Conservation (phyloP, 2,888 invertebrate species). For the Oligia fasciuncula region DNA sequence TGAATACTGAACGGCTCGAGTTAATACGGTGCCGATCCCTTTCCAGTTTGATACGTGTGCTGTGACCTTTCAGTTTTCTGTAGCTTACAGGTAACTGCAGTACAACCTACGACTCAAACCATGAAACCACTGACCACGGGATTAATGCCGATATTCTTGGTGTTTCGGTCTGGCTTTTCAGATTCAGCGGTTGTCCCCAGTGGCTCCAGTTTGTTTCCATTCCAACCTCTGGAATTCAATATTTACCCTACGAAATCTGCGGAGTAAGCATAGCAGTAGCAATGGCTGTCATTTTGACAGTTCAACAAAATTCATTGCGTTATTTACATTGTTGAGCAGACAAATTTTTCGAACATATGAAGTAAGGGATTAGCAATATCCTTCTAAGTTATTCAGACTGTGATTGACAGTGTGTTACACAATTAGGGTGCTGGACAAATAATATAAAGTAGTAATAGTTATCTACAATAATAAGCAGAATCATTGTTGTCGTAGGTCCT, state of each 20-base stretch:
- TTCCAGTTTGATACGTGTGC: no score
- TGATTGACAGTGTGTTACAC: background rate
- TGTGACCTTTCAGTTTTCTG: background rate
- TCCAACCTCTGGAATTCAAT: background rate
- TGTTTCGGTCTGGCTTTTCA: background rate
- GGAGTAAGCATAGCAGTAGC: background rate
- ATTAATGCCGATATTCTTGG: background rate
- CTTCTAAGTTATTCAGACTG: no score
- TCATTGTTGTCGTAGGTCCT: slow-evolving; percentile 52
- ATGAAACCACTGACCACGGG: background rate
- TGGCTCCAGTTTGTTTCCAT: background rate
- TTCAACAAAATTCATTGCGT: no score
- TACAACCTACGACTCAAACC: background rate
- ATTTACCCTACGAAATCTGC: background rate
- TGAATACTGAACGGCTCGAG: no score
- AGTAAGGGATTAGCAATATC: no score
- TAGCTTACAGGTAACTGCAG: background rate
- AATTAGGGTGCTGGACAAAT: background rate
- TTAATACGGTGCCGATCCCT: no score
- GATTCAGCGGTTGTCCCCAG: background rate
- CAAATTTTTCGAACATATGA: no score
- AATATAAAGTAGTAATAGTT: background rate
- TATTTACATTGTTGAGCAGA: no score
- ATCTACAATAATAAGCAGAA: background rate
- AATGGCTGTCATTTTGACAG: background rate